Evolutionary conservation across 2,113 vertebrate species (phyloP), one percentile per base, ranked within the genome.

Genomic region (Sebastes fasciatus): DNA sequence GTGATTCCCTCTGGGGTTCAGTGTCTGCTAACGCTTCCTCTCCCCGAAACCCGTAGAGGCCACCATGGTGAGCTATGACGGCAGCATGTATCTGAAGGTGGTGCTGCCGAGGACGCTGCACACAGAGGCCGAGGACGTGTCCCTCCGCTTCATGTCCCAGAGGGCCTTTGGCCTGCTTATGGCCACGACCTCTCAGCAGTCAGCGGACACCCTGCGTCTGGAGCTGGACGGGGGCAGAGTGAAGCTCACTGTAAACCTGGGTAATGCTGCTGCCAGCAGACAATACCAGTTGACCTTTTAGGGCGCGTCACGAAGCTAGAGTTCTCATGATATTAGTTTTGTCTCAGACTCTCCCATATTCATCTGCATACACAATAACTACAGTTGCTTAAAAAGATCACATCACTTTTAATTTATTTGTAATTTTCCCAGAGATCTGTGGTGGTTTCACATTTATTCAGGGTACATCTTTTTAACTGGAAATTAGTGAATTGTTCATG

Each of bases 71-170:
- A 98, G 98, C 93, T 99, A 98, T 0, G 98, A 99, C 0, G 98
- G 98, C 87, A 97, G 96, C 94, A 98, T 97, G 97, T 99, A 97
- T 84, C 96, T 99, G 94, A 99, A 99, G 95, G 95, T 99, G 92
- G 91, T 96, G 91, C 94, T 98, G 88, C 97, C 97, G 0, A 93
- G 89, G 1, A 96, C 95, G 5, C 94, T 97, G 88, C 98, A 98
- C 95, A 99, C 96, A 0, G 98, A 99, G 93, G 98, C 98, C 0
- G 98, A 99, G 93, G 98, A 99, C 9, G 96, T 99, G 77, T 96
- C 97, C 17, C 92, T 99, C 67, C 96, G 98, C 40, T 99, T 99
- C 84, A 97, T 97, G 97, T 98, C 98, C 79, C 98, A 98, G 92
- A 94, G 98, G 19, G 98, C 98, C 66, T 99, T 97, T 6, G 98